Percentiles rank a stretch among this genome's conserved stretches.
Evolutionary conservation across 2,888 invertebrate species (phyloP).

Genomic region (Tenthredo mesomela): DNA sequence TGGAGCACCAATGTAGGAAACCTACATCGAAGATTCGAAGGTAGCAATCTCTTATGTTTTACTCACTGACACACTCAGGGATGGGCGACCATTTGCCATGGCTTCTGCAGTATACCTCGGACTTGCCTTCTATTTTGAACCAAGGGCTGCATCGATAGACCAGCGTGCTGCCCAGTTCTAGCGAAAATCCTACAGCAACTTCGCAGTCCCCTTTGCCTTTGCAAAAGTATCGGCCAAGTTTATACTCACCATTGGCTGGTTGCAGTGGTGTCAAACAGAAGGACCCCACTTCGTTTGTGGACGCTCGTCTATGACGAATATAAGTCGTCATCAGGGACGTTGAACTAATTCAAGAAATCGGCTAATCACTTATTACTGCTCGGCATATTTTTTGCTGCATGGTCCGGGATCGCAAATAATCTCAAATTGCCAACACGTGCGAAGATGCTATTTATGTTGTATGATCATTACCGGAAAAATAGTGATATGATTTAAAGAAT

Average conservation of each 20-base stretch:
- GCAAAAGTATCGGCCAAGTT: background rate
- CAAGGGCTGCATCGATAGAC: background rate
- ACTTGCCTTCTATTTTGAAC: background rate
- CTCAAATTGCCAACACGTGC: too few relatives aligned
- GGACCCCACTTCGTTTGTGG: background rate
- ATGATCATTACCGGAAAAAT: too few relatives aligned
- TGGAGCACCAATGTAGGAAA: too few relatives aligned
- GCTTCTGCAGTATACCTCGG: constrained; percentile 66
- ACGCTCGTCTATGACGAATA: background rate
- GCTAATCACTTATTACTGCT: too few relatives aligned
- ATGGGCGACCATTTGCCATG: constrained; percentile 64
- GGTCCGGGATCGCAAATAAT: background rate
- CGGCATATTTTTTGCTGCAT: too few relatives aligned
- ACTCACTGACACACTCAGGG: constrained; percentile 68
- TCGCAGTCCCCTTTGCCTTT: background rate
- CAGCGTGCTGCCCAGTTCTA: background rate
- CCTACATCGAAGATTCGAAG: too few relatives aligned
- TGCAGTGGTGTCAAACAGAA: background rate
- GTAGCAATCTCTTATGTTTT: constrained; percentile 11
- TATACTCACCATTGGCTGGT: background rate
- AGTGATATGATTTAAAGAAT: background rate
- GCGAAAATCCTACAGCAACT: background rate
- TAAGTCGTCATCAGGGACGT: background rate
- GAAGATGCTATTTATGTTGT: too few relatives aligned
- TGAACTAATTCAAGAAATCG: background rate